Conservation (phyloP, 2,888 invertebrate species). For the Chrysolina americana region DNA sequence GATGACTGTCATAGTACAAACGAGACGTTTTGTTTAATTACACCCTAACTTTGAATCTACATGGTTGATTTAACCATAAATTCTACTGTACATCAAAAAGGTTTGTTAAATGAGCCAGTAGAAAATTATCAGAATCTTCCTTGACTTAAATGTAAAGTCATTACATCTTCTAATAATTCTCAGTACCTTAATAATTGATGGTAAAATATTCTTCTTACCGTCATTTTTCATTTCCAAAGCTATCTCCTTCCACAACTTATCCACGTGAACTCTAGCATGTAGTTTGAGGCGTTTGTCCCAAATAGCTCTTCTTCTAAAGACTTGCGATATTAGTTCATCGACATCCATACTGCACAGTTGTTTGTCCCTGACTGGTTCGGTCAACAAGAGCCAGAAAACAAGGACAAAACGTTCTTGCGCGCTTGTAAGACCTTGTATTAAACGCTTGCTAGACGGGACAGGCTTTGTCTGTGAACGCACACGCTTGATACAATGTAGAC, state of each 20-base stretch:
- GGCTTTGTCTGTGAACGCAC: too few relatives aligned
- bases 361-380: too few relatives aligned
- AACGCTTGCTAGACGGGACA: too few relatives aligned
- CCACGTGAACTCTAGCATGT: neutral
- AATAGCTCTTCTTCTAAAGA: neutral
- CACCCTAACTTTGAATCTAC: neutral
- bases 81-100: neutral
- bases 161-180: neutral
- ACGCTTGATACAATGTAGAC: too few relatives aligned
- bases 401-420: too few relatives aligned
- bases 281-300: neutral
- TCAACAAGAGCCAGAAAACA: too few relatives aligned
- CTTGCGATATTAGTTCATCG: neutral
- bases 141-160: neutral
- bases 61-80: neutral
- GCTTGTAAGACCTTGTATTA: too few relatives aligned
- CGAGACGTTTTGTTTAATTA: neutral
- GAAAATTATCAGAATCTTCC: neutral
- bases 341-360: too few relatives aligned
- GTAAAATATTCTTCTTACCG: neutral
- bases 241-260: neutral
- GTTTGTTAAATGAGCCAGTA: neutral
- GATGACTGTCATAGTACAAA: neutral
- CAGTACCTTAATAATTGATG: neutral
- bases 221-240: too few relatives aligned